These are phyloP conservation scores for Geococcyx californianus DNA, from an alignment of 2,113 vertebrate species.

Conservation along the genomic window DNA sequence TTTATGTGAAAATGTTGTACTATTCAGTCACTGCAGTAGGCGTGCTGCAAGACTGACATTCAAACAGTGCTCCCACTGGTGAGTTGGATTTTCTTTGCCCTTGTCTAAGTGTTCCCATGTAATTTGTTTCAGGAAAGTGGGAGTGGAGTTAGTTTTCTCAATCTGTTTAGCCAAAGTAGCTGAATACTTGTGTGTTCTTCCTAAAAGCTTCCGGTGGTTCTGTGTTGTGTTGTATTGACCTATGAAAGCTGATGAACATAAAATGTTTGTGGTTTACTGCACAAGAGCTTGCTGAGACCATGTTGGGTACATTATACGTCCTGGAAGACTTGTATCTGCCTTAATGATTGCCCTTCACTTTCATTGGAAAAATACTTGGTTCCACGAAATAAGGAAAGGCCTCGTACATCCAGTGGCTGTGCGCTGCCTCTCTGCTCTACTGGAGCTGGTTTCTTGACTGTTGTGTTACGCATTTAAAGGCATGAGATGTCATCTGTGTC, in stretches of 20 bases:
- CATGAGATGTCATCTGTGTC: neutral
- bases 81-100: neutral
- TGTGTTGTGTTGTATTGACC: neutral
- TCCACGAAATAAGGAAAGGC: neutral
- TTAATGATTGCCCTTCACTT: too few species aligned
- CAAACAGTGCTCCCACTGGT: neutral
- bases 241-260: neutral
- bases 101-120: neutral
- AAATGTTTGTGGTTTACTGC: neutral
- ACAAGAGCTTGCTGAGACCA: neutral
- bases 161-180: neutral
- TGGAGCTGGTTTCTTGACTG: neutral
- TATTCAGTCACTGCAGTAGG: neutral
- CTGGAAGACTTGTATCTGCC: neutral
- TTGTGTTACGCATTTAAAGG: neutral
- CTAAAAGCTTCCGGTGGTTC: neutral
- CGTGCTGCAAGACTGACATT: conserved; percentile 4
- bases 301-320: rapidly evolving
- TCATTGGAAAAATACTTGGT: too few species aligned
- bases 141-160: neutral
- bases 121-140: conserved; percentile 12
- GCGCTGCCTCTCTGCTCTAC: neutral
- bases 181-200: neutral
- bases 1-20: neutral
- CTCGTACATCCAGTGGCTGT: neutral